Evolutionary conservation across 1,140 invertebrate genomes (phyloP), one percentile per base, ranked within the genome.

Genomic region (Bombus superbus): DNA sequence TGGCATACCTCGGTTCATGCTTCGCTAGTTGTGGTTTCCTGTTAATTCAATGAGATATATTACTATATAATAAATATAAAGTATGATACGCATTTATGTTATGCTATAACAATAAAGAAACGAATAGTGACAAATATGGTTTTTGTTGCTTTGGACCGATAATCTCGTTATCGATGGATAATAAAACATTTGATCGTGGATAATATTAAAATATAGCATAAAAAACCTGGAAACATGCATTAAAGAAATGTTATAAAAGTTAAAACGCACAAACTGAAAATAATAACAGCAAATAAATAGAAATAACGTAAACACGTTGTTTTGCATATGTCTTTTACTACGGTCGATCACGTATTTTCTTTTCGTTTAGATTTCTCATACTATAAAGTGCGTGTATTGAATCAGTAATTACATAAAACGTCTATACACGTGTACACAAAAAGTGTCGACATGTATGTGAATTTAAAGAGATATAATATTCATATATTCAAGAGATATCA

Each of bases 201-300:
- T 68, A 53, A 71, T 62, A 79, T 84, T 91, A 93, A 93, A 90
- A 82, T 80, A 44, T 83, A 92, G 89, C 89, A 90, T 85, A 92
- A 92, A 92, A 94, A 94, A 93, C 93, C 94, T 95, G 93, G 91
- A 94, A 94, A 92, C 94, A 95, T 95, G 94, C 94, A 95, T 92
- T 86, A 90, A 94, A 94, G 87, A 91, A 83, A 92, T 90, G 90
- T 91, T 91, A 92, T 92, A 88, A 91, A 87, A 93, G 83, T 89
- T 90, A 87, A 88, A 85, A 92, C 83, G 81, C 81, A 91, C 85
- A 90, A 91, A 90, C 88, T 89, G 84, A 89, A 89, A 89, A 89
- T 89, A 89, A 89, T n/a, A 89, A 72, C 76, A 89, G 88, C 88
- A 89, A 89, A 89, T 89, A 89, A 89, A 79, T 88, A 86, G 84